Evolutionary conservation across 1,140 invertebrate species (phyloP).

Genomic region (Aphelenchoides fujianensis): DNA sequence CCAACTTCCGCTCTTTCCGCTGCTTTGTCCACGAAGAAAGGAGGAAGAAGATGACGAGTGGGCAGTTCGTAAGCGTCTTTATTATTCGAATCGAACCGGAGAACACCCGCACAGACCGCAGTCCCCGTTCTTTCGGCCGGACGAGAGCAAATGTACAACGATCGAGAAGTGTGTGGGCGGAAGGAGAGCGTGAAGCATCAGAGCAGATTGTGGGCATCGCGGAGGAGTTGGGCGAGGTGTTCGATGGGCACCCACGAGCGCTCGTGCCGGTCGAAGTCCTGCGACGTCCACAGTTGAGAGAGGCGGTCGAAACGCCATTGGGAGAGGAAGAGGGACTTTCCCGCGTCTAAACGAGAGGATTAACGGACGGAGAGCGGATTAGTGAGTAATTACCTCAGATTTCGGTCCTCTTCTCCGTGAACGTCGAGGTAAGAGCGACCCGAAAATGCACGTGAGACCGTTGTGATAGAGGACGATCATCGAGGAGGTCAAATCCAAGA

Average conservation of each 20-base stretch:
- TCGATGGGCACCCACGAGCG: not conserved
- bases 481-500: constrained; percentile 13
- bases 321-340: not conserved
- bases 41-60: too few species aligned
- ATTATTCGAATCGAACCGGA: too few species aligned
- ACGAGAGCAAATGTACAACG: too few species aligned
- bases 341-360: constrained; percentile 7
- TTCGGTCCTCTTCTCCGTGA: constrained; percentile 30
- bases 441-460: constrained; percentile 10
- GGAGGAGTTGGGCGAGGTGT: not conserved
- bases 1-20: too few species aligned
- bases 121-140: too few species aligned
- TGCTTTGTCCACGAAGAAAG: too few species aligned
- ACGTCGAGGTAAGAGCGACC: constrained; percentile 22
- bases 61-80: too few species aligned
- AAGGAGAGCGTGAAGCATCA: too few species aligned
- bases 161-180: too few species aligned
- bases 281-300: not conserved
- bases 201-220: not conserved
- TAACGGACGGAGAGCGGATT: not conserved
- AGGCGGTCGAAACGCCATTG: not conserved
- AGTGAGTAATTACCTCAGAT: constrained; percentile 14
- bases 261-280: constrained; percentile 14
- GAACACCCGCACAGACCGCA: too few species aligned
- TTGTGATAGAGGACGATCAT: constrained; percentile 20